Conservation (phyloP, 2,113 vertebrate species). For the Cyrtonyx montezumae region DNA sequence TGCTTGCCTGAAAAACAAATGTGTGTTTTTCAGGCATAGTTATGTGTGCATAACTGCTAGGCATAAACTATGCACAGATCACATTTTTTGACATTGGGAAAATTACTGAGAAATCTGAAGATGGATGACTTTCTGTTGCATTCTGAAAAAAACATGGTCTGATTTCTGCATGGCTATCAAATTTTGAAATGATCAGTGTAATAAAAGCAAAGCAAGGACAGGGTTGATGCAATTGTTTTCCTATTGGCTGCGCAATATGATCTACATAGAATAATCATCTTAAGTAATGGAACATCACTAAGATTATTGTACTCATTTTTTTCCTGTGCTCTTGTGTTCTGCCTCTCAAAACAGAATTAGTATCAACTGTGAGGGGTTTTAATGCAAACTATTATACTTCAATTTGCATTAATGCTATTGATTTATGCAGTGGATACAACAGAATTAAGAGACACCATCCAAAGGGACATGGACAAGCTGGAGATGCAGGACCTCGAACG, state of each 20-base stretch:
- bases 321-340: neutral
- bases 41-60: neutral
- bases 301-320: neutral
- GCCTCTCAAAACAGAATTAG: neutral
- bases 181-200: neutral
- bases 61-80: fast-evolving
- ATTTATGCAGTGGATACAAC: no score
- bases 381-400: neutral
- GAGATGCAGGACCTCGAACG: no score
- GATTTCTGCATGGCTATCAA: neutral
- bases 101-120: neutral
- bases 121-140: neutral
- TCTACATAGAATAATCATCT: neutral
- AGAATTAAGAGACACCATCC: no score
- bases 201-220: neutral
- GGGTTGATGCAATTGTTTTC: neutral
- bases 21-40: no score
- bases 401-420: neutral
- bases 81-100: neutral
- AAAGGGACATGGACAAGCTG: no score
- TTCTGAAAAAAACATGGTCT: neutral
- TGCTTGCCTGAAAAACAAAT: neutral
- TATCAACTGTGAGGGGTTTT: neutral
- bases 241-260: fast-evolving
- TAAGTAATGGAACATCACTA: neutral